Percentiles rank a stretch among this genome's conserved stretches.
These are phyloP conservation scores for Sesamia nonagrioides DNA, from an alignment of 1,140 invertebrate species.

Conservation along the genomic window DNA sequence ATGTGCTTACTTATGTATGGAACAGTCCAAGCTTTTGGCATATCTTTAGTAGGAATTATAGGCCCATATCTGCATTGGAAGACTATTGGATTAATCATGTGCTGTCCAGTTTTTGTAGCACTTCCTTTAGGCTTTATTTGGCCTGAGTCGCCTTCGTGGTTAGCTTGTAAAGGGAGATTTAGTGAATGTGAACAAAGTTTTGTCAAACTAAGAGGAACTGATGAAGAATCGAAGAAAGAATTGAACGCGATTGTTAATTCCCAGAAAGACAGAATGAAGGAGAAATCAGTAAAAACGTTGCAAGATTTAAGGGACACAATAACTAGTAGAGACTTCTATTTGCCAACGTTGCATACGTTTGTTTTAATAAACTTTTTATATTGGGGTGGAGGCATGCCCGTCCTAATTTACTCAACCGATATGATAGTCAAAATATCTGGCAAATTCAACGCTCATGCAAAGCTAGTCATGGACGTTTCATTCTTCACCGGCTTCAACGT, in stretches of 20 bases:
- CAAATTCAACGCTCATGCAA: not conserved
- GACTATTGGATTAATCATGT: constrained; percentile 38
- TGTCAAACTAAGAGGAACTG: constrained; percentile 44
- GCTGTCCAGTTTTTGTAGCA: constrained; percentile 19
- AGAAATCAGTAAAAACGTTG: not conserved
- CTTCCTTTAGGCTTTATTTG: not conserved
- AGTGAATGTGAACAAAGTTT: constrained; percentile 42
- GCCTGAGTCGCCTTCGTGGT: constrained; percentile 48
- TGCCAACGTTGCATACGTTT: constrained; percentile 41
- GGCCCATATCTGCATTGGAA: constrained; percentile 49
- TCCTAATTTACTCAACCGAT: constrained; percentile 43
- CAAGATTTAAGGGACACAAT: constrained; percentile 14
- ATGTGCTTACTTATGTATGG: constrained; percentile 2
- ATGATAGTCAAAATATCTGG: constrained; percentile 29
- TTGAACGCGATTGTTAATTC: constrained; percentile 30
- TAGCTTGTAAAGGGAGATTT: constrained; percentile 45
- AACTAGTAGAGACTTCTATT: constrained; percentile 40
- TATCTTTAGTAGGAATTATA: constrained; percentile 26
- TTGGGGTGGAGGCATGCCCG: constrained; percentile 44
- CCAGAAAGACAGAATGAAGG: constrained; percentile 16
- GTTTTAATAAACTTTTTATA: constrained; percentile 30
- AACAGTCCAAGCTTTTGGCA: constrained; percentile 37
- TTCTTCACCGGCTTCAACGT: constrained; percentile 13
- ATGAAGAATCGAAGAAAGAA: constrained; percentile 28
- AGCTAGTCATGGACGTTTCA: constrained; percentile 25